Conservation (phyloP, 2,888 invertebrate genomes). For the Pyrocoelia pectoralis region DNA sequence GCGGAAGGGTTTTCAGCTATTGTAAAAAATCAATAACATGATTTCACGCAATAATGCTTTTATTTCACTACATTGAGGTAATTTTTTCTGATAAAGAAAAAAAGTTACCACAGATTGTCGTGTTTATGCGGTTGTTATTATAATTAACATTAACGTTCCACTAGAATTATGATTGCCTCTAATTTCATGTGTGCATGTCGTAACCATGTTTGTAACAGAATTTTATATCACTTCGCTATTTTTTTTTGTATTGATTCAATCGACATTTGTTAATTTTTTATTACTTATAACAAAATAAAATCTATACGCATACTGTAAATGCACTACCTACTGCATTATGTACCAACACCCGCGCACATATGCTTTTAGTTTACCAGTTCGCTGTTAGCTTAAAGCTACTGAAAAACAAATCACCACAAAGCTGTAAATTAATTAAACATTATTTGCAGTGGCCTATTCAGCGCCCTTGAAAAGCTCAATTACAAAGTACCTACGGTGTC, state of each 20-base stretch:
- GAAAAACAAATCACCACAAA: constrained; percentile 18
- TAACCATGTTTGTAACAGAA: constrained; percentile 43
- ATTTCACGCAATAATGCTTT: constrained; percentile 5
- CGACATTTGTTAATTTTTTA: constrained; percentile 20
- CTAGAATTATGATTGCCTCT: constrained; percentile 49
- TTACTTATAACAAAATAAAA: constrained; percentile 29
- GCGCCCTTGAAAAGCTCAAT: too few species aligned
- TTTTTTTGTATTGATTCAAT: constrained; percentile 39
- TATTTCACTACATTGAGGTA: neutral
- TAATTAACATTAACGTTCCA: constrained; percentile 49
- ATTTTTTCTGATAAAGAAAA: constrained; percentile 18
- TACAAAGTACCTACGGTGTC: too few species aligned
- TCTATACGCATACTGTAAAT: constrained; percentile 23
- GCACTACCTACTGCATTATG: constrained; percentile 18
- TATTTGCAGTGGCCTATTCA: constrained; percentile 1
- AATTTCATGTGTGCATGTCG: constrained; percentile 49
- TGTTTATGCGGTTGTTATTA: constrained; percentile 45
- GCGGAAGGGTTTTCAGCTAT: constrained; percentile 4
- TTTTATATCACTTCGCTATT: constrained; percentile 43
- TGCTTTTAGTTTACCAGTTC: constrained; percentile 28
- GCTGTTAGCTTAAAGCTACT: constrained; percentile 19
- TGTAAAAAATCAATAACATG: constrained; percentile 15
- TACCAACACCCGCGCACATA: constrained; percentile 18
- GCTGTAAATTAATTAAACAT: constrained; percentile 18
- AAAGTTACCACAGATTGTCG: constrained; percentile 27